These are phyloP conservation scores for Lasioglossum morio DNA, from an alignment of 2,888 invertebrate species.

Conservation along the genomic window DNA sequence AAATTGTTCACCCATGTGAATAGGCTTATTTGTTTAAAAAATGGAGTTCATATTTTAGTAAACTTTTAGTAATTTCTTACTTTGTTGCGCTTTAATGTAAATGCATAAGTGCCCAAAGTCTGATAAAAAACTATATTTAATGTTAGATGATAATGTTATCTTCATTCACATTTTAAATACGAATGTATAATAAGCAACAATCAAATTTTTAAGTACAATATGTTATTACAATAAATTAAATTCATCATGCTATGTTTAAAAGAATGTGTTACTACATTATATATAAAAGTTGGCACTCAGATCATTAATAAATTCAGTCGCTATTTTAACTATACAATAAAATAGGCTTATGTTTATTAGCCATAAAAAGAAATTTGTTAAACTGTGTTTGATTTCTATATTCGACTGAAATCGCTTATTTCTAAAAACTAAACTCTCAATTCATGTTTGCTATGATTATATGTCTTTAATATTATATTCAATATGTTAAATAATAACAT, in stretches of 20 bases:
- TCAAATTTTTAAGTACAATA: background rate
- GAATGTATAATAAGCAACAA: constrained; percentile 4
- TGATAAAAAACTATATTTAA: constrained; percentile 4
- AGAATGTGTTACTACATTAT: background rate
- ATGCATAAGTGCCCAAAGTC: background rate
- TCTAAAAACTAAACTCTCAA: constrained; percentile 1
- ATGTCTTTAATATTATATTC: constrained; percentile 28
- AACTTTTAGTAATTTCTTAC: background rate
- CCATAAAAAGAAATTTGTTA: constrained; percentile 1
- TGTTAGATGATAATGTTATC: constrained; percentile 10
- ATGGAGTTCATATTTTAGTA: background rate
- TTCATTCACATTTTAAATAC: background rate
- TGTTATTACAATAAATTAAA: constrained; percentile 3
- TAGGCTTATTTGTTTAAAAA: background rate
- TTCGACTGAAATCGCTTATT: background rate
- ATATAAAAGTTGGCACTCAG: background rate
- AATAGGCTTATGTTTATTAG: background rate
- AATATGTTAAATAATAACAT: constrained; percentile 26
- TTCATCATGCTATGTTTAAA: background rate
- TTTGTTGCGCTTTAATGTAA: constrained; percentile 2
- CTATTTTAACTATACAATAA: background rate
- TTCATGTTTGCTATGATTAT: constrained; percentile 8
- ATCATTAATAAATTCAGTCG: background rate
- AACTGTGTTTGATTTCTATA: constrained; percentile 10
- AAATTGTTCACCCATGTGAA: background rate